These are phyloP conservation scores for Drosophila atripex DNA, from an alignment of 2,888 invertebrate genomes.

Conservation along the genomic window DNA sequence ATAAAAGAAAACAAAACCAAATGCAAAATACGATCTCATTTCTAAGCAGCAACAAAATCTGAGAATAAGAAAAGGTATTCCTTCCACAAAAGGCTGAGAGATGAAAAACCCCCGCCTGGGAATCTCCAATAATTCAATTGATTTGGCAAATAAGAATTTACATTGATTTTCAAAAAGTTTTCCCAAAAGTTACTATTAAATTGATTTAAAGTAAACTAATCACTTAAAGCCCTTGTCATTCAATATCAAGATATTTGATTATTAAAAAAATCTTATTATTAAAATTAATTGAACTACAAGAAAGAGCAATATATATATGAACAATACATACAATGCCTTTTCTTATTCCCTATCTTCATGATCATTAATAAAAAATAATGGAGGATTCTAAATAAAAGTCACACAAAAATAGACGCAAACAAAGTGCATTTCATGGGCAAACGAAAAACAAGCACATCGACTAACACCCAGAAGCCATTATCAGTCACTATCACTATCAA, in stretches of 20 bases:
- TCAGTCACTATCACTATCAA: conserved; percentile 14
- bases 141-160: conserved; percentile 40
- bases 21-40: conserved; percentile 36
- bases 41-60: conserved; percentile 34
- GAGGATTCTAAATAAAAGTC: conserved; percentile 22
- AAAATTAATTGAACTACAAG: conserved; percentile 48
- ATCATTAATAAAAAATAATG: conserved; percentile 30
- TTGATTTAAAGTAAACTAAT: not conserved
- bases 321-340: conserved; percentile 61
- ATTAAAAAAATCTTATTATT: conserved; percentile 38
- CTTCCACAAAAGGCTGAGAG: conserved; percentile 21
- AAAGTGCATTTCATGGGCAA: conserved; percentile 36
- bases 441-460: conserved; percentile 20
- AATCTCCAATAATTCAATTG: conserved; percentile 32
- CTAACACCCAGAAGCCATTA: conserved; percentile 17
- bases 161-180: conserved; percentile 8
- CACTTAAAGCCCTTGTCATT: no score
- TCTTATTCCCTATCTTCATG: conserved; percentile 63
- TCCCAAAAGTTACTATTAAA: not conserved
- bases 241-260: no score
- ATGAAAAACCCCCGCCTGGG: not conserved
- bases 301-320: conserved; percentile 31
- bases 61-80: conserved; percentile 74
- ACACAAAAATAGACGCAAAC: conserved; percentile 35
- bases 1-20: conserved; percentile 30